phyloP scores from a whole-genome alignment of 2,888 invertebrate genomes.

The Urechis unicinctus region DNA sequence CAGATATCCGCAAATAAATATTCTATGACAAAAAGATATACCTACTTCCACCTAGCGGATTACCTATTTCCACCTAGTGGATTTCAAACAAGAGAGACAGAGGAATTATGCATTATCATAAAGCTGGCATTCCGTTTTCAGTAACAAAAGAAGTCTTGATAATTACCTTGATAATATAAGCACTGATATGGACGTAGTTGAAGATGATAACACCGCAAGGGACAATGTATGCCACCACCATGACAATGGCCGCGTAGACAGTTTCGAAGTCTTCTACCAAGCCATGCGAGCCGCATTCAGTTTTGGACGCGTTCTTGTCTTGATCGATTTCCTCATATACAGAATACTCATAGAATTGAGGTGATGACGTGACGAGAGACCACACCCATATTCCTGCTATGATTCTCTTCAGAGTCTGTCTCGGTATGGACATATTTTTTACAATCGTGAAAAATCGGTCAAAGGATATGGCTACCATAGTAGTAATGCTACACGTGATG shows the following conservation, averaged over 20 bases:
- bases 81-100: too few species aligned
- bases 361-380: not conserved
- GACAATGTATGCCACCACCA: constrained; percentile 14
- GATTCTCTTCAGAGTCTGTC: not conserved
- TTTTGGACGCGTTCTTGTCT: constrained; percentile 1
- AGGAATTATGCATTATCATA: too few species aligned
- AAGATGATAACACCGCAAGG: constrained; percentile 13
- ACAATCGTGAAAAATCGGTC: not conserved
- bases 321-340: not conserved
- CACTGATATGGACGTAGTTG: constrained; percentile 14
- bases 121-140: too few species aligned
- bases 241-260: constrained; percentile 15
- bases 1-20: too few species aligned
- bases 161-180: too few species aligned
- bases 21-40: too few species aligned
- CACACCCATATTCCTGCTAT: not conserved
- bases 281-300: constrained; percentile 21
- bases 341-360: not conserved
- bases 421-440: not conserved
- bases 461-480: too few species aligned
- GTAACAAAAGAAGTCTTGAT: too few species aligned
- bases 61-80: too few species aligned
- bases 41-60: too few species aligned
- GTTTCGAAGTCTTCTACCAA: constrained; percentile 21
- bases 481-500: too few species aligned